phyloP scores from a whole-genome alignment of 2,888 invertebrate species.

The Rhimphoctona megacephalus region DNA sequence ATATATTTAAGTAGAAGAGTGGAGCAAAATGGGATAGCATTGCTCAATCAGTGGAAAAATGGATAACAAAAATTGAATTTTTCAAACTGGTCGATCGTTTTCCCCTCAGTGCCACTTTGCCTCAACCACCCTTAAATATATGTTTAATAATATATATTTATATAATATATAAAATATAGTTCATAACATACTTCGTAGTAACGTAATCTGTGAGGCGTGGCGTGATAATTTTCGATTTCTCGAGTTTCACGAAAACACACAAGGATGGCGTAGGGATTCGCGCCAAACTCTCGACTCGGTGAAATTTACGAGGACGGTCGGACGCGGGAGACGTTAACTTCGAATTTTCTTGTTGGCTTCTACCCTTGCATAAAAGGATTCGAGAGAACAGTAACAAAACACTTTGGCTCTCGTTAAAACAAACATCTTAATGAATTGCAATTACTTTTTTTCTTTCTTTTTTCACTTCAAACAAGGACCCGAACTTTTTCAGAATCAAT shows the following conservation, averaged over 20 bases:
- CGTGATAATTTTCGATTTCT: conserved; percentile 82
- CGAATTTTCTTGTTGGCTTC: conserved; percentile 68
- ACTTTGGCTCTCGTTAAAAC: background rate
- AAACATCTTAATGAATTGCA: background rate
- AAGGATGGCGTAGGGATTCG: background rate
- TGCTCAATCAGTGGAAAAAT: too few species aligned
- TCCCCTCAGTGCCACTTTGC: background rate
- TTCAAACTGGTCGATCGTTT: background rate
- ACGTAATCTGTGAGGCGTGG: conserved; percentile 81
- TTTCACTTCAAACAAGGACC: too few species aligned
- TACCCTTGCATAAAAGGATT: conserved; percentile 29
- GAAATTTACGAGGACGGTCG: conserved; percentile 3
- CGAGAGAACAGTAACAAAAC: background rate
- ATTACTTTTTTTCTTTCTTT: background rate
- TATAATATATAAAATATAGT: background rate
- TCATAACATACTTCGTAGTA: conserved; percentile 68
- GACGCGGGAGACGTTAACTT: conserved; percentile 69
- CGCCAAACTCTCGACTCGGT: conserved; percentile 38
- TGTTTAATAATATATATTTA: too few species aligned
- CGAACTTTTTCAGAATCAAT: too few species aligned
- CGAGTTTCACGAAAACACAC: conserved; percentile 69
- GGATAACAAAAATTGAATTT: too few species aligned
- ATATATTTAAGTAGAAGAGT: too few species aligned
- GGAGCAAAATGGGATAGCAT: too few species aligned
- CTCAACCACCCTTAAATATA: background rate